phyloP scores from a whole-genome alignment of 2,113 vertebrate genomes.

The Myotis yumanensis region DNA sequence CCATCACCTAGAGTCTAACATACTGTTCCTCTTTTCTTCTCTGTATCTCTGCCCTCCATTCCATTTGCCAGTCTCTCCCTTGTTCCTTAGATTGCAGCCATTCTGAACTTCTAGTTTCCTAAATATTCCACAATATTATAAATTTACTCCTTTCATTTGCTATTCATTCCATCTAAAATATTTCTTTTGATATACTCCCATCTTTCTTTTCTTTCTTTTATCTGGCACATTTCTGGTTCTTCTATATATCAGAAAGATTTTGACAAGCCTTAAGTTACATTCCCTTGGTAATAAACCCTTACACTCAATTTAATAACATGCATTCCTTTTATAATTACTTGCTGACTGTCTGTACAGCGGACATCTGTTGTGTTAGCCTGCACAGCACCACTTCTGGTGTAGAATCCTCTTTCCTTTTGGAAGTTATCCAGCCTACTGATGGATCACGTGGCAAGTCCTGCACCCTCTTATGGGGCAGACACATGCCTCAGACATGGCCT shows the following conservation, averaged over 20 bases:
- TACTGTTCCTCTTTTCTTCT: neutral
- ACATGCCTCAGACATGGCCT: neutral
- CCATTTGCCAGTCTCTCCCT: neutral
- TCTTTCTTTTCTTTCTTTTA: neutral
- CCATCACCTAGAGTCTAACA: neutral
- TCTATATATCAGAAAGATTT: neutral
- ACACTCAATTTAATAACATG: neutral
- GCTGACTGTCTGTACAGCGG: neutral
- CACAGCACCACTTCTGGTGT: neutral
- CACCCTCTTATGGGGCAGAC: fast-evolving
- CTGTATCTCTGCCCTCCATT: neutral
- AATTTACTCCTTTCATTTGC: neutral
- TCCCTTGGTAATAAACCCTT: neutral
- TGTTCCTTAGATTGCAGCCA: neutral
- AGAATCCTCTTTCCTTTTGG: neutral
- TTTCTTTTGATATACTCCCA: neutral
- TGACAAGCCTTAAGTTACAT: neutral
- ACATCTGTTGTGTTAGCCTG: neutral
- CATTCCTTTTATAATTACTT: neutral
- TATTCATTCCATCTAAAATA: slow-evolving; percentile 11
- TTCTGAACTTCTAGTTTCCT: neutral
- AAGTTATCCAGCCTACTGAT: neutral
- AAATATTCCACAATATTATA: neutral
- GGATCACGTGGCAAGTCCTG: neutral
- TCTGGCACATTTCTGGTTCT: neutral